Evolutionary conservation across 2,797 vertebrate species (phyloP).

Genomic region (Orestias chungarensis): DNA sequence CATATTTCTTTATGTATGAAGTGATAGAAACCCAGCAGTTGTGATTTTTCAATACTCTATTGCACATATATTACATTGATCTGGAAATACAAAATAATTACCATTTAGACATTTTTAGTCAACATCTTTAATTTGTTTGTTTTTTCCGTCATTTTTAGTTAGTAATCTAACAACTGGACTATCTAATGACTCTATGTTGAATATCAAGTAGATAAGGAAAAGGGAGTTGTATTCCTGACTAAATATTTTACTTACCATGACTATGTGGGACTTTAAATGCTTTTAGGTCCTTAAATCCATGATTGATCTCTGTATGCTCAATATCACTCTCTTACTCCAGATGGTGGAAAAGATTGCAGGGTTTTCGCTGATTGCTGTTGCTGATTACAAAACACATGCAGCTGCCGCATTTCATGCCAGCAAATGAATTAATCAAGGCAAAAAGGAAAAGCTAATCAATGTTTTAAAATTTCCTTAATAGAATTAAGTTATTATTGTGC

Average conservation of each 20-base stretch:
- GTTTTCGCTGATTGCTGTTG: constrained; percentile 60
- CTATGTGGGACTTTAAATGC: neutral
- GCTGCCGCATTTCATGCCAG: constrained; percentile 67
- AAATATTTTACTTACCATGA: neutral
- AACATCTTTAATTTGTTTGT: constrained; percentile 13
- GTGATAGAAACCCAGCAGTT: neutral
- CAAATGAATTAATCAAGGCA: constrained; percentile 70
- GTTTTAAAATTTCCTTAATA: constrained; percentile 76
- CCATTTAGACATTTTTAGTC: neutral
- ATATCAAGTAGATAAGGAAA: neutral
- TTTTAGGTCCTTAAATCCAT: constrained; percentile 7
- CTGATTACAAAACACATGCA: constrained; percentile 73
- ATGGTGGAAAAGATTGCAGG: constrained; percentile 40
- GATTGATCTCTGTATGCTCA: constrained; percentile 17
- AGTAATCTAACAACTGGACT: neutral
- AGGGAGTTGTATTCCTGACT: neutral
- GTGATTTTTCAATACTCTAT: neutral
- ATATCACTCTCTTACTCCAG: constrained; percentile 32
- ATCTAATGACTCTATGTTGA: neutral
- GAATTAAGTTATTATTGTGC: constrained; percentile 63
- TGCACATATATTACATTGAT: neutral
- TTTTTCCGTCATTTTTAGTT: neutral
- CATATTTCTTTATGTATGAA: no score
- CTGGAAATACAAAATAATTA: neutral
- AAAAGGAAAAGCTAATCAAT: constrained; percentile 77